Evolutionary conservation across 1,140 invertebrate species (phyloP), one percentile per base, ranked within the genome.

Genomic region (Drosophila obscura): DNA sequence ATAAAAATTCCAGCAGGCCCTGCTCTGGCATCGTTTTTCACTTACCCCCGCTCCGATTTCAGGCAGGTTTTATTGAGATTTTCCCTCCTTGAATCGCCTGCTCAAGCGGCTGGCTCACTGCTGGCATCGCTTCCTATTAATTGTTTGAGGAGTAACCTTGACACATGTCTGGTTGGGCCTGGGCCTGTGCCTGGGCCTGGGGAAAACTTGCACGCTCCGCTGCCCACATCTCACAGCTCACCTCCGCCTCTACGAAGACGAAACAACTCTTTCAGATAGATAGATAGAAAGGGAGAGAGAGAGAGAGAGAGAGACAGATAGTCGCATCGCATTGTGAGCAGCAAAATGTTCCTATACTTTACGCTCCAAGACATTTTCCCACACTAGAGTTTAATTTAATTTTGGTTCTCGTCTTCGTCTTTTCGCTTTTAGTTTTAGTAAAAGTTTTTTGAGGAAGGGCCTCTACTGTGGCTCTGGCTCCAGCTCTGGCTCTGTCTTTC

Each of bases 351-450:
- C 75, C 88, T 80, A 65, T 79, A 67, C 76, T 88, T 89, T 83
- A 79, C 83, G 83, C 83, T 83, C 66, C 72, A 89, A 88, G 76
- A 69, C 71, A 83, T 88, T 77, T 88, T 88, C 84, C 83, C 84
- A 88, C 83, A 88, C 84, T 77, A 80, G 76, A 73, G 83, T 60
- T 80, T 88, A 83, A 89, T 88, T 88, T 83, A 88, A 88, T 88
- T 82, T 88, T 68, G 65, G 51, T 58, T 49, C 43, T 55, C 26
- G 41, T 77, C 31, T 68, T 46, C 55, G 50, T 62, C 31, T 49
- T 82, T 67, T 69, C 65, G 52, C 78, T 87, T 85, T 79, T 85
- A 68, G 68, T 65, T 78, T 57, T 55, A 81, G 74, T 65, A 79
- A 82, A 87, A 87, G 65, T 87, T 85, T 69, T 5, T 11, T 11